Evolutionary conservation across 2,797 vertebrate species (phyloP).

Genomic region (Adrianichthys oophorus): DNA sequence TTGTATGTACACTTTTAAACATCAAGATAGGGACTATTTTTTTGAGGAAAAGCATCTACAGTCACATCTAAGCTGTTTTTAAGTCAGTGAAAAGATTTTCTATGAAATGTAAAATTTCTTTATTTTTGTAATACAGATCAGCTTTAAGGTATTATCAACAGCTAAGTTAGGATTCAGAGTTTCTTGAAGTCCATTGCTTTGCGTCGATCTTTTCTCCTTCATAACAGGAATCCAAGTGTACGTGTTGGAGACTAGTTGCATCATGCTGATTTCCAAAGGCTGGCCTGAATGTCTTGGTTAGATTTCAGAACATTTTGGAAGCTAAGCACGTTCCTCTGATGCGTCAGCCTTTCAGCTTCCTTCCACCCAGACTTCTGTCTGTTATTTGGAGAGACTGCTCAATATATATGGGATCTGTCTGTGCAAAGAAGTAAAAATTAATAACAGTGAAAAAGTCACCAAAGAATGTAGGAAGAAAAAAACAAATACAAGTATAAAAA

Average conservation of each 20-base stretch:
- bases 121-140: neutral
- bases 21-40: neutral
- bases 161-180: neutral
- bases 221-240: constrained; percentile 1
- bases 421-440: constrained; percentile 2
- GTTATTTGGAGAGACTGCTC: constrained; percentile 34
- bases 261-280: constrained; percentile 53
- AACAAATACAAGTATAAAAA: neutral
- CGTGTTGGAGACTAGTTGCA: constrained; percentile 66
- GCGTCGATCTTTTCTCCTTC: constrained; percentile 13
- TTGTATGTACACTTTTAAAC: neutral
- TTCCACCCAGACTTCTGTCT: constrained; percentile 56
- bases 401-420: constrained; percentile 20
- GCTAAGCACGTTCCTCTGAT: constrained; percentile 57
- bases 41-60: neutral
- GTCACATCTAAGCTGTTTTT: neutral
- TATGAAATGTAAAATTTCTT: neutral
- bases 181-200: constrained; percentile 7
- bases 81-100: neutral
- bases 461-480: constrained; percentile 3
- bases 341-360: constrained; percentile 49
- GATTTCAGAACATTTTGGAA: constrained; percentile 35
- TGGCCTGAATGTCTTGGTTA: constrained; percentile 36
- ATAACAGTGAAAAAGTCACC: neutral
- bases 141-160: neutral